Conservation (phyloP, 2,797 vertebrate species). For the Lagodon rhomboides region DNA sequence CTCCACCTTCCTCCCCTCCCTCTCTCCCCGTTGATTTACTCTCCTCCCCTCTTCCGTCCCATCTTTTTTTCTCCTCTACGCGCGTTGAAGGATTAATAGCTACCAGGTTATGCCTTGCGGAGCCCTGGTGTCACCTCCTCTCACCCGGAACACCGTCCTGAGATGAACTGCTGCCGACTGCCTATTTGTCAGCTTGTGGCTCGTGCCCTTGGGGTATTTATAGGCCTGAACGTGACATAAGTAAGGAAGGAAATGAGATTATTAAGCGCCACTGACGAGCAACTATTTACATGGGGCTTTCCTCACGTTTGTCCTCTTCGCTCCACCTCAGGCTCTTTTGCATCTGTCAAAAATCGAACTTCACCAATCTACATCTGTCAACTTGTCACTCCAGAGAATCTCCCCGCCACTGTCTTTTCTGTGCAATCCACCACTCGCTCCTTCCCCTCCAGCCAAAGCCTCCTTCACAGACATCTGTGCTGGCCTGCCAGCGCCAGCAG, state of each 20-base stretch:
- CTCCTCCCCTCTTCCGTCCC: slow-evolving; percentile 23
- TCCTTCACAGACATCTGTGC: slow-evolving; percentile 66
- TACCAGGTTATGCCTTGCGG: slow-evolving; percentile 59
- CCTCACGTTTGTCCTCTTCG: slow-evolving; percentile 21
- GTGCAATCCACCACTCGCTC: slow-evolving; percentile 34
- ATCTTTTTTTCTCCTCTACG: slow-evolving; percentile 53
- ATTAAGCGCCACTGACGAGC: slow-evolving; percentile 43
- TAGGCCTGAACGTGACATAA: slow-evolving; percentile 37
- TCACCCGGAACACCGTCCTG: slow-evolving; percentile 57
- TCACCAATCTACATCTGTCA: slow-evolving; percentile 15
- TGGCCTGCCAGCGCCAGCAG: slow-evolving; percentile 32
- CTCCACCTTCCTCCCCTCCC: slow-evolving; percentile 23
- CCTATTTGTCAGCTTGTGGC: slow-evolving; percentile 68
- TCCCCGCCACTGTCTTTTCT: slow-evolving; percentile 35
- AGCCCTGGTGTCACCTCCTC: slow-evolving; percentile 49
- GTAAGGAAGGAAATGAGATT: slow-evolving; percentile 36
- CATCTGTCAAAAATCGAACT: slow-evolving; percentile 43
- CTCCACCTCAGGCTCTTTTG: slow-evolving; percentile 17
- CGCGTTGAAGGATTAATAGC: slow-evolving; percentile 69
- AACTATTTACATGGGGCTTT: slow-evolving; percentile 14
- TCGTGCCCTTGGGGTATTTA: slow-evolving; percentile 65
- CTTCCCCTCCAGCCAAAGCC: slow-evolving; percentile 33
- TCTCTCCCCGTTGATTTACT: slow-evolving; percentile 53
- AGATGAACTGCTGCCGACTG: slow-evolving; percentile 67
- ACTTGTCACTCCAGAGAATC: slow-evolving; percentile 34